These are phyloP conservation scores for Dicrurus megarhynchus DNA, from an alignment of 2,113 vertebrate species.

Conservation along the genomic window DNA sequence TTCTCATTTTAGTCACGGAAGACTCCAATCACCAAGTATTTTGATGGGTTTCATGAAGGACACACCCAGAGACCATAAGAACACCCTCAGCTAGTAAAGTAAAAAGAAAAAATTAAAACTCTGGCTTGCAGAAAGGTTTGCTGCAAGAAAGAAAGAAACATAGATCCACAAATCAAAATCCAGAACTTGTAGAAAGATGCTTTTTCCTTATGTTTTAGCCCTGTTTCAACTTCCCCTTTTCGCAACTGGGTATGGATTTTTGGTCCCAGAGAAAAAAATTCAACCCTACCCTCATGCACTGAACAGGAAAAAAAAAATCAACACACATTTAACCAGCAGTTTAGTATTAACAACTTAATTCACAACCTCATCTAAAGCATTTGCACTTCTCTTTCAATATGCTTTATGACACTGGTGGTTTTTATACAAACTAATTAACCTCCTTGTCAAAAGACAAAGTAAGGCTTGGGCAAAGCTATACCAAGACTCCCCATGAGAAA, in stretches of 20 bases:
- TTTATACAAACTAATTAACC: not conserved
- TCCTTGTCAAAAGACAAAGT: not conserved
- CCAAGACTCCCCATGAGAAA: not conserved
- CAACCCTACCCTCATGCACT: not conserved
- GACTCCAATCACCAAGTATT: not conserved
- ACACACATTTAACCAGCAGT: not conserved
- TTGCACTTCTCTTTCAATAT: not conserved
- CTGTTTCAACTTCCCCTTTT: not conserved
- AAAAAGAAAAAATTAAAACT: not conserved
- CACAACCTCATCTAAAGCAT: not conserved
- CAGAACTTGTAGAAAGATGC: not conserved
- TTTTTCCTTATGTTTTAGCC: not conserved
- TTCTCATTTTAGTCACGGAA: constrained; percentile 1
- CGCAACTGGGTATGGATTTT: not conserved
- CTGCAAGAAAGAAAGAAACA: not conserved
- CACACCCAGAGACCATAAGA: not conserved
- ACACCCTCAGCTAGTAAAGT: not conserved
- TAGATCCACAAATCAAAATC: not conserved
- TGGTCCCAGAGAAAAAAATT: not conserved
- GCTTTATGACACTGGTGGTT: not conserved
- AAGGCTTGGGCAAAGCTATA: not conserved
- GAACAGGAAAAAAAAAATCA: not conserved
- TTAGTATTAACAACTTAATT: not conserved
- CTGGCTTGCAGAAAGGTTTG: not conserved
- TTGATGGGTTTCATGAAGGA: not conserved